These are phyloP conservation scores for Zonitis immaculata DNA, from an alignment of 2,888 invertebrate genomes.

Conservation along the genomic window DNA sequence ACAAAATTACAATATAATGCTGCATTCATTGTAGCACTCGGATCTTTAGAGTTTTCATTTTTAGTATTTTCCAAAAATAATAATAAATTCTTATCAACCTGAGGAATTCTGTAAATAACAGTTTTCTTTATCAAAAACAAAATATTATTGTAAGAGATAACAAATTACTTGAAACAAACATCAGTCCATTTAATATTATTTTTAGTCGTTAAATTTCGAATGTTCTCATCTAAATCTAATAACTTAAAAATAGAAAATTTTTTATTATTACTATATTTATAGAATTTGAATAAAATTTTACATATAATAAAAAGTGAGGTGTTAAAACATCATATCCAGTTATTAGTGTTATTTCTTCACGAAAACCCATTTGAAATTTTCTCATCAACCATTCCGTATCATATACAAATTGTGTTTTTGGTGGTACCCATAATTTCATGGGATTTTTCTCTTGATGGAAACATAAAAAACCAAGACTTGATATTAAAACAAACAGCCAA, in stretches of 20 bases:
- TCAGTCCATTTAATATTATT: slow-evolving; percentile 48
- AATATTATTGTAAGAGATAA: too few relatives aligned
- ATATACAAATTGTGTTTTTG: slow-evolving; percentile 62
- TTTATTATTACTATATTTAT: not conserved
- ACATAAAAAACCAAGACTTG: slow-evolving; percentile 58
- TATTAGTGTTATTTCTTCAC: slow-evolving; percentile 59
- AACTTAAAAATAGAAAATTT: slow-evolving; percentile 26
- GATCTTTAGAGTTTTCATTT: slow-evolving; percentile 45
- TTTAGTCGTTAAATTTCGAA: slow-evolving; percentile 29
- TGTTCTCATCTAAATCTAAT: slow-evolving; percentile 31
- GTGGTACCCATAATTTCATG: slow-evolving; percentile 71
- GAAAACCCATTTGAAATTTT: slow-evolving; percentile 60
- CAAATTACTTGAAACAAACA: slow-evolving; percentile 54
- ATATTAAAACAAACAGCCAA: slow-evolving; percentile 55
- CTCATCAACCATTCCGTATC: slow-evolving; percentile 70
- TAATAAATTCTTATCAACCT: slow-evolving; percentile 30
- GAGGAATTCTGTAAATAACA: slow-evolving; percentile 33
- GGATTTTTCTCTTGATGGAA: slow-evolving; percentile 73
- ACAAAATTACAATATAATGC: slow-evolving; percentile 62
- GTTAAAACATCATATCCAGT: slow-evolving; percentile 64
- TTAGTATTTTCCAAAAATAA: slow-evolving; percentile 20
- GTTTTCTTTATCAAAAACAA: not conserved
- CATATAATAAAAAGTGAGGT: slow-evolving; percentile 54
- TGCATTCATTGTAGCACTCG: slow-evolving; percentile 54
- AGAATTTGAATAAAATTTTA: too few relatives aligned